Evolutionary conservation across 2,888 invertebrate species (phyloP).

Genomic region (Trachelus troglodyta): DNA sequence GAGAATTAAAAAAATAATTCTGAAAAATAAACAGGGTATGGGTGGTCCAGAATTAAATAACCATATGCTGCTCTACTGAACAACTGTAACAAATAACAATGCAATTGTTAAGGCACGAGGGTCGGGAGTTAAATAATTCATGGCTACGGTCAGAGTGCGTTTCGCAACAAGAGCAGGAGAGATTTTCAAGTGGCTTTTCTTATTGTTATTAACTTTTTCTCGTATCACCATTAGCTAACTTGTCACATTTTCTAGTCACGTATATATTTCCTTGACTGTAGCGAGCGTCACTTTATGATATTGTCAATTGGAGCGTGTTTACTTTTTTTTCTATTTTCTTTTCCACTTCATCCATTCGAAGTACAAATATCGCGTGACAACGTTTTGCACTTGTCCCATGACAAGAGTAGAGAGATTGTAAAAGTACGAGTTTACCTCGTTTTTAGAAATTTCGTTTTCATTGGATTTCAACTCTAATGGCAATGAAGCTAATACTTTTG

Average conservation of each 20-base stretch:
- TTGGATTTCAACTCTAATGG: no score
- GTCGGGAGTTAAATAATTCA: not conserved
- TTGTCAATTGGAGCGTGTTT: not conserved
- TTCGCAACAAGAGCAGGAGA: not conserved
- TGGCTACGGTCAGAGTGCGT: slow-evolving; percentile 5
- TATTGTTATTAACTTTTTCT: not conserved
- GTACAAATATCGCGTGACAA: not conserved
- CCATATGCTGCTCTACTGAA: no score
- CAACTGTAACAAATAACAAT: no score
- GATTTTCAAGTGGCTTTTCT: not conserved
- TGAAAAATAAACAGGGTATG: no score
- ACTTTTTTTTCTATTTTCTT: not conserved
- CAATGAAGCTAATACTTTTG: no score
- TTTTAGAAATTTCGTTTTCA: no score
- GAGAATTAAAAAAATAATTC: no score
- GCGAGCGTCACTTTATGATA: not conserved
- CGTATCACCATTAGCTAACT: not conserved
- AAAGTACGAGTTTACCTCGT: not conserved
- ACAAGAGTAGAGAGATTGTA: not conserved
- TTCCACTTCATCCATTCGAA: not conserved
- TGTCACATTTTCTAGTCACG: not conserved
- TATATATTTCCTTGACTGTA: not conserved
- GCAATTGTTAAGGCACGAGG: not conserved
- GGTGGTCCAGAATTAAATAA: no score
- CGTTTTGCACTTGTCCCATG: not conserved